Base-by-base conservation (phyloP, 2,888 invertebrate species). In the Drosophila flavopinicola region DNA sequence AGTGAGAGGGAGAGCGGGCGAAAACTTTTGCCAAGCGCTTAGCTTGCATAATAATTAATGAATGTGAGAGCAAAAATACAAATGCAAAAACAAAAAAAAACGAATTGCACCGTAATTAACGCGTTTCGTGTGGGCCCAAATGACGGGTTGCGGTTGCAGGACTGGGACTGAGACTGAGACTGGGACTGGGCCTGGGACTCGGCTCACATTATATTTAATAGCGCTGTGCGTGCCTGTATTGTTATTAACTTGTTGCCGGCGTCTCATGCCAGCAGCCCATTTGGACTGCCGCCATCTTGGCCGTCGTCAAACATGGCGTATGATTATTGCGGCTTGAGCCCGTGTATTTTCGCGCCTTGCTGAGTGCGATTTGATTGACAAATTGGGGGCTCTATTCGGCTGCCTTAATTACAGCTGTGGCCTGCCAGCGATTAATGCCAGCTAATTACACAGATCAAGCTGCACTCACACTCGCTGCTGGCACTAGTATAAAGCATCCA, bases 11-110 rank as follows among this genome's bases (percentile, higher is more conserved):
- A 25, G 25, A 25, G 6, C 3, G 15, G n/a, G 23, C 25, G 33
- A 67, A 64, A 82, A 85, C 58, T 86, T 86, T 71, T 85, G 66
- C 63, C 59, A 38, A 75, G 66, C 87, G 80, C 87, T 82, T 82
- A 82, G 83, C 87, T 67, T 82, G 85, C 87, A 82, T 86, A 86
- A 87, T 82, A 82, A 82, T 82, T 82, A 82, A 82, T 87, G 87
- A 87, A 75, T 85, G 60, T 60, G 47, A 49, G 61, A 48, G 39
- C 39, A 33, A 38, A 32, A 44, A 37, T 4, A 38, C 9, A 32
- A 37, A 44, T 23, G 37, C 23, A n/a, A 17, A 6, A 10, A 7
- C 15, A n/a, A 42, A 24, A 49, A 47, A 30, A 64, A 38, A 42
- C 61, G 58, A 86, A 74, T 49, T 87, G 82, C 20, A 24, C 82